Conservation (phyloP, 2,113 vertebrate genomes). For the Clinocottus analis region DNA sequence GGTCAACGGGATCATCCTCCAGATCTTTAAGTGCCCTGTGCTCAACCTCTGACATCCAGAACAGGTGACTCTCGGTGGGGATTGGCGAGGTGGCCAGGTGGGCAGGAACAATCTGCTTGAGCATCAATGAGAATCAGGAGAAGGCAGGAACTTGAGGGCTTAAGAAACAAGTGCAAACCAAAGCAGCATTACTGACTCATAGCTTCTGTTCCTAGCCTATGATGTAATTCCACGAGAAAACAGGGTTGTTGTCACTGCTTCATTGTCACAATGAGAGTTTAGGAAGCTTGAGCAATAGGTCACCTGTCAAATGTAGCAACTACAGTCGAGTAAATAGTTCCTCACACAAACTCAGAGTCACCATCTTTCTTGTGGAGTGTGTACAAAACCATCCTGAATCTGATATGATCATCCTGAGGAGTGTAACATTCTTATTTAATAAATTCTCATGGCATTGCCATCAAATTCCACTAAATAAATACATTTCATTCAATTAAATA, state of each 20-base stretch:
- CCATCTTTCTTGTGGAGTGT: not conserved
- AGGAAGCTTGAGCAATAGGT: conserved; percentile 12
- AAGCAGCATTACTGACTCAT: conserved; percentile 11
- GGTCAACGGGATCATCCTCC: conserved; percentile 79
- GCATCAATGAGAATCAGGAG: not conserved
- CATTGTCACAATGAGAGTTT: not conserved
- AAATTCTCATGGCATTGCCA: not conserved
- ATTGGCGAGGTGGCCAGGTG: conserved; percentile 96
- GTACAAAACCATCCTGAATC: not conserved
- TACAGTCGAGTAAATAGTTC: conserved; percentile 15
- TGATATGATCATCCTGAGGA: not conserved
- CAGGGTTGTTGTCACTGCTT: conserved; percentile 5
- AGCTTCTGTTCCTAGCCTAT: not conserved
- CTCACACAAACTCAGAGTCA: conserved; percentile 1
- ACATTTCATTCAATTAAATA: no score
- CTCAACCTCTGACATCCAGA: conserved; percentile 85
- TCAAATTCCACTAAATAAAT: not conserved
- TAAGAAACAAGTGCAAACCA: not conserved
- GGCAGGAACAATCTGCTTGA: conserved; percentile 91
- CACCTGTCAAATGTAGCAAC: conserved; percentile 20
- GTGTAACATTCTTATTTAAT: not conserved
- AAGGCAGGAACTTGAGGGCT: not conserved
- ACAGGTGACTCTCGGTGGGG: conserved; percentile 92
- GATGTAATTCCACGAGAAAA: not conserved
- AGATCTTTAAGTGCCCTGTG: conserved; percentile 73